Evolutionary conservation across 2,113 vertebrate genomes (phyloP), one percentile per base, ranked within the genome.

Genomic region (Hemibagrus wyckioides): DNA sequence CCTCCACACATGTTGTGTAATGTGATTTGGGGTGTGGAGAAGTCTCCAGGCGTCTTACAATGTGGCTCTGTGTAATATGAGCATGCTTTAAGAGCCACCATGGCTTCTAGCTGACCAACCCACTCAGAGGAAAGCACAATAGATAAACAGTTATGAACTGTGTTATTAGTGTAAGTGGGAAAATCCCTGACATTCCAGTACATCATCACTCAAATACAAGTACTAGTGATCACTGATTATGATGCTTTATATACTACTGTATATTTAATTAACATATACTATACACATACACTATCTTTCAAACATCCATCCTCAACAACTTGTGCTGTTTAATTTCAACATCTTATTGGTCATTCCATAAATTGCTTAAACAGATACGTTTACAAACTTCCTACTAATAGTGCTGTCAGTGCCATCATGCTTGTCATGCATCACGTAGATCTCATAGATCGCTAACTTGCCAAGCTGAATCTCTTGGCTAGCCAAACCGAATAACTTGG

Each of bases 11-110:
- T 82, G 82, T 77, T 87, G 83, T 76, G 82, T 80, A 87, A 87
- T 33, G 48, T 85, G 57, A 85, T 87, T 89, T 57, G 85, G 76
- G 76, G 88, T 56, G 36, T 85, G 67, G 85, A 85, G 13, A 83
- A 65, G 81, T 83, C 81, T 80, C 48, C 87, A 80, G 61, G 61
- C 54, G 73, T 80, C 63, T 54, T 65, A 65, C 59, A 81, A 69
- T 79, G 33, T 41, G 83, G 21, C 79, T 61, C 30, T 83, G 52
- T 80, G 75, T 69, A 83, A 88, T 52, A 59, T 4, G 80, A 80
- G 83, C 25, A 28, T 17, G 76, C 63, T 80, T 52, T 79, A 88
- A 80, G 50, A 65, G 30, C 33, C 33, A 65, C 56, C 30, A 81
- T 30, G 75, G 52, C 56, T 87, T 65, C 61, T 39, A 54, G 76